Evolutionary conservation across 2,888 invertebrate genomes (phyloP).

Genomic region (Clusia tigrina): DNA sequence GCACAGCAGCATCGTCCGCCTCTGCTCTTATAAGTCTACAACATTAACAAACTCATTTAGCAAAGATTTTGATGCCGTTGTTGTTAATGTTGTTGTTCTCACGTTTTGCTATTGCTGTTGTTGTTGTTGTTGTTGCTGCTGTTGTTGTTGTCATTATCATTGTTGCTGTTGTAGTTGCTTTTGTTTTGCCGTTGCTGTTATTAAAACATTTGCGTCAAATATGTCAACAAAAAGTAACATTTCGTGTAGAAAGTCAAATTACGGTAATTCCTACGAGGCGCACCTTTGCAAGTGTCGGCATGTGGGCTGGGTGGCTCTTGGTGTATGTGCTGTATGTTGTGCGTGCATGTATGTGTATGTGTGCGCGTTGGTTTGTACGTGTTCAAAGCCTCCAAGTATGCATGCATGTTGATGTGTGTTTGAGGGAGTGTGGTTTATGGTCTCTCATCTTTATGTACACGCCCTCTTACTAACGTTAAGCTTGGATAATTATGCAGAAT

Average conservation of each 20-base stretch:
- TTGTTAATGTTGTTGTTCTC: too few relatives aligned
- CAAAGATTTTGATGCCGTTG: slow-evolving; percentile 5
- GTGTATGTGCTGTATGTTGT: too few relatives aligned
- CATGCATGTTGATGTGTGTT: too few relatives aligned
- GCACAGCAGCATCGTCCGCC: too few relatives aligned
- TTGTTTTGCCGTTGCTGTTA: slow-evolving; percentile 11
- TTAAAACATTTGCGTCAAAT: slow-evolving; percentile 20
- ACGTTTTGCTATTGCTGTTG: neutral
- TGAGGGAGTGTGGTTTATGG: too few relatives aligned
- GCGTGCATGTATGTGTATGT: slow-evolving; percentile 5
- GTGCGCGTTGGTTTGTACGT: neutral
- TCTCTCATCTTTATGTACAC: too few relatives aligned
- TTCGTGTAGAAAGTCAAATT: slow-evolving; percentile 19
- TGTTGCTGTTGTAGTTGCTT: neutral
- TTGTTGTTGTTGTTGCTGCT: slow-evolving; percentile 10
- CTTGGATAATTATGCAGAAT: slow-evolving; percentile 6
- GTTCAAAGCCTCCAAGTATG: neutral
- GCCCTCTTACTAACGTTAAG: neutral
- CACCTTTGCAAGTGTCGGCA: slow-evolving; percentile 1
- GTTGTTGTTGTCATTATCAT: too few relatives aligned
- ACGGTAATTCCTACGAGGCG: slow-evolving; percentile 17
- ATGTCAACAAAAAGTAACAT: slow-evolving; percentile 21
- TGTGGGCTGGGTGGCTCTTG: neutral
- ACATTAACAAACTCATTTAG: neutral
- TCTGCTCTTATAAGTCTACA: too few relatives aligned